Base-by-base conservation (phyloP, 2,797 vertebrate genomes). In the Nasua narica region DNA sequence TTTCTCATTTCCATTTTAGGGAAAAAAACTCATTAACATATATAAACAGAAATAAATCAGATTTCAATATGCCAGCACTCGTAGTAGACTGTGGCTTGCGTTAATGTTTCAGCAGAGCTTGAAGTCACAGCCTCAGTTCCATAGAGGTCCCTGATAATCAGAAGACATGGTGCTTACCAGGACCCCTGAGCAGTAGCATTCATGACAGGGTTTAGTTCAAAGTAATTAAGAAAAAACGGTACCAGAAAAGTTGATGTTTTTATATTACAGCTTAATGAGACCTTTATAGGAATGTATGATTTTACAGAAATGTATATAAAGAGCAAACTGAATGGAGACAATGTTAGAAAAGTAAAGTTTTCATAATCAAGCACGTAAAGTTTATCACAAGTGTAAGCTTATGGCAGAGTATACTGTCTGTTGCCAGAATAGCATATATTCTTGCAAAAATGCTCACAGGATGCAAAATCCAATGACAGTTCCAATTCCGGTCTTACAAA, bases 221-320 rank as follows among this genome's bases (percentile, higher is more conserved):
- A 98, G 98, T 98, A 99, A 98, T 99, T 98, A 99, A 98, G 98
- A 98, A 96, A 96, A 96, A 98, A 98, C 97, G 96, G 97, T 97
- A 97, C 97, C 96, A 98, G 98, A 96, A 98, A 98, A 98, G 97
- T 98, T 98, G 98, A 98, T 96, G 58, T 97, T 98, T 98, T 98
- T 94, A 91, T 98, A 98, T 98, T 98, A 98, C 97, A 98, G 97
- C 97, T 98, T 98, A 97, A 43, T 81, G 96, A 98, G 98, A 97
- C 98, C 97, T 98, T 94, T 97, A 97, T 37, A 18, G 89, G 52
- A 52, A 60, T 37, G 9, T 32, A 52, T 65, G n/a, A 91, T 96
- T 95, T 97, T 96, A 98, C 98, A 99, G 98, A 97, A 72, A 32
- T 48, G 29, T 69, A 43, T 13, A 32, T 13, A 32, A 95, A 70